Conservation (phyloP, 2,888 invertebrate species). For the Lucinisca nassula region DNA sequence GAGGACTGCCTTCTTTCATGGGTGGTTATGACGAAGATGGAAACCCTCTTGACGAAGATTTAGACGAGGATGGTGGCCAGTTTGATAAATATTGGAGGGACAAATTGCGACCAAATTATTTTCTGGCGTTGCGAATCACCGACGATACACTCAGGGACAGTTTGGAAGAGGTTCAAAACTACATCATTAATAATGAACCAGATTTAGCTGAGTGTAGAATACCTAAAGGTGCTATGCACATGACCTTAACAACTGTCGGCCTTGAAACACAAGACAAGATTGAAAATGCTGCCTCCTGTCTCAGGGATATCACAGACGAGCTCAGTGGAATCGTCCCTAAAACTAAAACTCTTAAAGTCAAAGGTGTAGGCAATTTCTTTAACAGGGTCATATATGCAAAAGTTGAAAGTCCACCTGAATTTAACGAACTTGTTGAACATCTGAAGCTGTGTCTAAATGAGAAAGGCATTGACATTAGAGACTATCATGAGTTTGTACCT, state of each 20-base stretch:
- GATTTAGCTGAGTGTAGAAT: conserved; percentile 85
- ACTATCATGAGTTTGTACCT: conserved; percentile 87
- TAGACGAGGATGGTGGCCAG: conserved; percentile 46
- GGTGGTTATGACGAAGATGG: conserved; percentile 26
- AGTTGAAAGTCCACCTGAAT: conserved; percentile 82
- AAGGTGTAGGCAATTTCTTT: conserved; percentile 86
- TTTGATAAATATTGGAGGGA: conserved; percentile 77
- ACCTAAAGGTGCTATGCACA: conserved; percentile 84
- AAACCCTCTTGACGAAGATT: conserved; percentile 14
- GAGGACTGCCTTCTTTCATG: conserved; percentile 1
- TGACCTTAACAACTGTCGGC: conserved; percentile 88
- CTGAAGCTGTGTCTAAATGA: conserved; percentile 82
- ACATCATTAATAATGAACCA: conserved; percentile 85
- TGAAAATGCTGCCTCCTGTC: conserved; percentile 75
- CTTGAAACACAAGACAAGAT: conserved; percentile 85
- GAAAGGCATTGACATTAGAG: conserved; percentile 85
- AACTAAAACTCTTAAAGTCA: conserved; percentile 77
- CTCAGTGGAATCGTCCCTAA: conserved; percentile 74
- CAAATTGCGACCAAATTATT: conserved; percentile 87
- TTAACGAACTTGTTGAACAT: conserved; percentile 83
- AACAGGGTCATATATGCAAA: conserved; percentile 87
- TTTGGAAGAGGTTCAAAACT: conserved; percentile 83
- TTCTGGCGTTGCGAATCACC: conserved; percentile 87
- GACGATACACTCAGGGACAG: conserved; percentile 79
- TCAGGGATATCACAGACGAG: conserved; percentile 74